These are phyloP conservation scores for Notothenia rossii DNA, from an alignment of 2,113 vertebrate genomes.

Conservation along the genomic window DNA sequence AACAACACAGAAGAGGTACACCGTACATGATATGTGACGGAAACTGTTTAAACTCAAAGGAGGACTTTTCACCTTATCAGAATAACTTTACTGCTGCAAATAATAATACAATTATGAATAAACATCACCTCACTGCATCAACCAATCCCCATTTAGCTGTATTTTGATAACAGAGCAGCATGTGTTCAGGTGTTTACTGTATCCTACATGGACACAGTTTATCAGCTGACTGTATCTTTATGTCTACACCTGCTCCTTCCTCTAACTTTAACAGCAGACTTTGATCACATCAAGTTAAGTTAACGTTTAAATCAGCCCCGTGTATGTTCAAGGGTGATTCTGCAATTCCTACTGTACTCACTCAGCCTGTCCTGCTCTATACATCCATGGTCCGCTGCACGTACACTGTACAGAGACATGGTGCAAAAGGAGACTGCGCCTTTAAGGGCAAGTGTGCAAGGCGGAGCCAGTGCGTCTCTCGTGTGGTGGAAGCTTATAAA, in stretches of 20 bases:
- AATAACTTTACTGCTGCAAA: not conserved
- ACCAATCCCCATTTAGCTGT: not conserved
- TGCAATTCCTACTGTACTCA: not conserved
- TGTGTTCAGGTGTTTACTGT: not conserved
- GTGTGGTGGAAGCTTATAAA: slow-evolving; percentile 61
- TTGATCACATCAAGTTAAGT: slow-evolving; percentile 11
- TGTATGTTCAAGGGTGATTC: slow-evolving; percentile 4
- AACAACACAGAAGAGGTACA: not conserved
- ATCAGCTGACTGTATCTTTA: slow-evolving; percentile 14
- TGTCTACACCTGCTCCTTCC: slow-evolving; percentile 22
- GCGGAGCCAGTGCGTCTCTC: slow-evolving; percentile 56
- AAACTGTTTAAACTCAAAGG: not conserved
- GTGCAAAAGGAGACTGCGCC: slow-evolving; percentile 41
- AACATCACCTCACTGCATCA: not conserved
- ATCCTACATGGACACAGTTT: not conserved
- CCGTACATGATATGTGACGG: not conserved
- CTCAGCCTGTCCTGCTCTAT: not conserved
- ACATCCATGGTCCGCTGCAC: not conserved
- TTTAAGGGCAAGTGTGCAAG: slow-evolving; percentile 75
- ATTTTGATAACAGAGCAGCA: slow-evolving; percentile 1
- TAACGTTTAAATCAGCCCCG: not conserved
- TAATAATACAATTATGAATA: not conserved
- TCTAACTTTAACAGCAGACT: slow-evolving; percentile 32
- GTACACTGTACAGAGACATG: not conserved
- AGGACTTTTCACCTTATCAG: not conserved